A percentile compares a stretch with the other conserved stretches of the same genome.
phyloP scores from a whole-genome alignment of 2,797 vertebrate species.

The Phrynocephalus guinanensis region DNA sequence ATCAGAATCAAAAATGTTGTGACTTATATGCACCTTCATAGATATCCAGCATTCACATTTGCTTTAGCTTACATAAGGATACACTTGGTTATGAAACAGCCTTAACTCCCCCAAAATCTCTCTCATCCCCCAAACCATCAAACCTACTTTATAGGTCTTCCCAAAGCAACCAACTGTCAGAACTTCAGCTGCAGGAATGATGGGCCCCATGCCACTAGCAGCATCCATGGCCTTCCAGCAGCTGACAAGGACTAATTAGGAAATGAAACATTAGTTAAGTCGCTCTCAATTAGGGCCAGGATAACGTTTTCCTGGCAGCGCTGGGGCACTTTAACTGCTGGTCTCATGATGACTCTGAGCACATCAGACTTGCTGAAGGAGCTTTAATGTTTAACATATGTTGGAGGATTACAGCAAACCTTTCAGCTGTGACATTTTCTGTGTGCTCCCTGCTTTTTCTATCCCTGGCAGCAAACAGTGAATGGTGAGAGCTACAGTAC shows the following conservation, averaged over 20 bases:
- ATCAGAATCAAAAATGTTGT: neutral
- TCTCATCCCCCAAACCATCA: slow-evolving; percentile 54
- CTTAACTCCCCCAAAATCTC: slow-evolving; percentile 41
- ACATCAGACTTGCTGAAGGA: slow-evolving; percentile 74
- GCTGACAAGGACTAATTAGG: slow-evolving; percentile 79
- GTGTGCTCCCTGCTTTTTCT: slow-evolving; percentile 66
- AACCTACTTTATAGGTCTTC: slow-evolving; percentile 65
- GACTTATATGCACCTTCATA: neutral
- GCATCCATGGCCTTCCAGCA: slow-evolving; percentile 70
- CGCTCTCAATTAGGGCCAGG: slow-evolving; percentile 78
- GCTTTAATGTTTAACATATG: slow-evolving; percentile 76
- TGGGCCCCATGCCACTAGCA: slow-evolving; percentile 70
- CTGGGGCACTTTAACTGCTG: slow-evolving; percentile 72
- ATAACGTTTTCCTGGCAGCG: slow-evolving; percentile 76
- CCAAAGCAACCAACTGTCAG: slow-evolving; percentile 65
- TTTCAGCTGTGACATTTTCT: slow-evolving; percentile 76
- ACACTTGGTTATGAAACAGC: slow-evolving; percentile 26
- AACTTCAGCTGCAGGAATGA: slow-evolving; percentile 71
- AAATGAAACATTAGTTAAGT: slow-evolving; percentile 81
- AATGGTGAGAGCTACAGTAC: slow-evolving; percentile 55
- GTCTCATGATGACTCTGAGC: slow-evolving; percentile 72
- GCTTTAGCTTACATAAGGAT: neutral
- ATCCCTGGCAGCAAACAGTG: slow-evolving; percentile 65
- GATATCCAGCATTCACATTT: slow-evolving; percentile 38
- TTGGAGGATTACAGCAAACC: slow-evolving; percentile 73